These are phyloP conservation scores for Hydropsyche tenuis DNA, from an alignment of 1,140 invertebrate genomes.

Conservation along the genomic window DNA sequence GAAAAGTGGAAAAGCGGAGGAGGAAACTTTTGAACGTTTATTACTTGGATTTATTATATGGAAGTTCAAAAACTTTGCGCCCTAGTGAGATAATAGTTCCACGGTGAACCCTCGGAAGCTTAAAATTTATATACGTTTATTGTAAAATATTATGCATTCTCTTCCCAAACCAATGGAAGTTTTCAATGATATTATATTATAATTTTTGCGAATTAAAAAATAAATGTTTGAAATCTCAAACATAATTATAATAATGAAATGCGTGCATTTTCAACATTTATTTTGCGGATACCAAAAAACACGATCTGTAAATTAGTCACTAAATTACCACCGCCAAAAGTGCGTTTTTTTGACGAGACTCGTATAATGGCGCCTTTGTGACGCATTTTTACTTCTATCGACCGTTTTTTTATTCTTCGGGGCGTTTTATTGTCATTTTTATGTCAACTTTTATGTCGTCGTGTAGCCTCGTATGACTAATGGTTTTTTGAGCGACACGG, in stretches of 20 bases:
- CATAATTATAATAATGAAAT: too few species aligned
- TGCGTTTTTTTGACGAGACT: not conserved
- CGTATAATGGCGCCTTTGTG: not conserved
- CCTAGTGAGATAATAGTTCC: not conserved
- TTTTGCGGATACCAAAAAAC: too few species aligned
- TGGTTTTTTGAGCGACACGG: constrained; percentile 16
- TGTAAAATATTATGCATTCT: too few species aligned
- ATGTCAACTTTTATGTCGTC: too few species aligned
- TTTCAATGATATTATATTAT: too few species aligned
- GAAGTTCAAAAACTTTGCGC: constrained; percentile 36
- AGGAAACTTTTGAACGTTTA: constrained; percentile 38
- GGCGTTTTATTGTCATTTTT: too few species aligned
- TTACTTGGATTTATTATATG: constrained; percentile 43
- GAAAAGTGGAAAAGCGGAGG: constrained; percentile 20
- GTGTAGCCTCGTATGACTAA: not conserved
- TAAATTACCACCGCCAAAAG: too few species aligned
- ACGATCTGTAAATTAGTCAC: too few species aligned
- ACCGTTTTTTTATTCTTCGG: not conserved
- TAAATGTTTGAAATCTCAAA: too few species aligned
- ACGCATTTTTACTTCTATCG: not conserved
- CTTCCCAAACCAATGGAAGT: too few species aligned
- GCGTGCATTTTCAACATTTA: too few species aligned
- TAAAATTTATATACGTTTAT: not conserved
- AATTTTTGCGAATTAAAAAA: too few species aligned
- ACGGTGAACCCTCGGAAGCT: not conserved